Evolutionary conservation across 2,888 invertebrate genomes (phyloP).

Genomic region (Macrosiphum euphorbiae): DNA sequence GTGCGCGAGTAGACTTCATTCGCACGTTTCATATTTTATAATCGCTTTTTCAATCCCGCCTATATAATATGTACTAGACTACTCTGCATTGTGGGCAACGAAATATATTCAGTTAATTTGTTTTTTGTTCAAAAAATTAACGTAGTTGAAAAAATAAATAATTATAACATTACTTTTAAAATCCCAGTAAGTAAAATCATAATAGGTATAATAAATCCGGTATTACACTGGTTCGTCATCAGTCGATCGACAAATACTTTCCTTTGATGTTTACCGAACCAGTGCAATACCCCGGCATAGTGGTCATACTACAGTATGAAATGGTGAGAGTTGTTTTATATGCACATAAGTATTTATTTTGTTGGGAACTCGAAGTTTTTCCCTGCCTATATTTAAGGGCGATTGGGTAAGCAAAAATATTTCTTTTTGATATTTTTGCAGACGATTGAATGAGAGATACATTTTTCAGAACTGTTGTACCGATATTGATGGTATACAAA

Average conservation of each 20-base stretch:
- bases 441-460: neutral
- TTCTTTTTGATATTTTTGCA: neutral
- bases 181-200: neutral
- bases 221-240: neutral
- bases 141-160: neutral
- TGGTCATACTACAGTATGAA: neutral
- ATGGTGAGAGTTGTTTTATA: neutral
- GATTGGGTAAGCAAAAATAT: neutral
- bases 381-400: neutral
- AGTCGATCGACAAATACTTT: neutral
- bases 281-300: neutral
- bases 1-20: neutral
- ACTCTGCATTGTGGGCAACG: neutral
- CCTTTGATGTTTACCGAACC: neutral
- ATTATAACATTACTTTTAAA: neutral
- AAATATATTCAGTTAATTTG: neutral
- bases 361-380: neutral
- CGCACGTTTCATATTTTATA: constrained; percentile 13
- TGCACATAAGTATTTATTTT: neutral
- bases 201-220: neutral
- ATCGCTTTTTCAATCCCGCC: neutral
- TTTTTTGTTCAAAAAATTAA: neutral
- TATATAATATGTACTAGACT: neutral
- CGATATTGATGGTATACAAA: neutral
- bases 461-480: neutral